Base-by-base conservation (phyloP, 1,140 invertebrate genomes). In the Drosophila carrolli region DNA sequence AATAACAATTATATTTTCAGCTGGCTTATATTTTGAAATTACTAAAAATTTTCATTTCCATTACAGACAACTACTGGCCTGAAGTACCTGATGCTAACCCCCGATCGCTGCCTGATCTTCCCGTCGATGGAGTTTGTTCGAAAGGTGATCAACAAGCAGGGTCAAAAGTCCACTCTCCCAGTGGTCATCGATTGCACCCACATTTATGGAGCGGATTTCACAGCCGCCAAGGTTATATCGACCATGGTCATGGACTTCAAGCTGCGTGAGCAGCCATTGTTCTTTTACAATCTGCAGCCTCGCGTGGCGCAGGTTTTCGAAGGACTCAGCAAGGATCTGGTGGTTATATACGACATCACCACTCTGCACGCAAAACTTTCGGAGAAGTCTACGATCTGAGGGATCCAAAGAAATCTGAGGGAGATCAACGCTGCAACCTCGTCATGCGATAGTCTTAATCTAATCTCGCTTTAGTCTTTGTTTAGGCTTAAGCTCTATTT, bases 111-210 rank as follows among this genome's bases (percentile, higher is more conserved):
- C 83, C 93, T 98, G 0, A 97, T 97, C 83, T 98, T 98, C 92
- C 97, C 97, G 1, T 97, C 96, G 0, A 96, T 97, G 60, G 97
- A 98, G 91, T 98, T 97, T 92, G 95, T 98, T 53, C 94, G 96
- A 59, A 95, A 95, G 70, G 94, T 97, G 35, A 96, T 98, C 19
- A 96, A 95, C 23, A 97, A 97, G 92, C 95, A 96, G 90, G 95
- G 96, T 27, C 93, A 94, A 3, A 93, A 94, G 63, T 94, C 94
- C 62, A 94, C 93, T 2, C 93, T 96, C 23, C 96, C 96, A 5
- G 96, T 97, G 4, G 96, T 97, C 9, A 95, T 97, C 35, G 96
- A 97, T 90, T 97, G 96, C 92, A 95, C 95, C 19, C 95, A 97
- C 92, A 96, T 97, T 63, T 96, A 97, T 92, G 95, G 95, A 46